Conservation (phyloP, 2,113 vertebrate species). For the Hydrolagus affinis region DNA sequence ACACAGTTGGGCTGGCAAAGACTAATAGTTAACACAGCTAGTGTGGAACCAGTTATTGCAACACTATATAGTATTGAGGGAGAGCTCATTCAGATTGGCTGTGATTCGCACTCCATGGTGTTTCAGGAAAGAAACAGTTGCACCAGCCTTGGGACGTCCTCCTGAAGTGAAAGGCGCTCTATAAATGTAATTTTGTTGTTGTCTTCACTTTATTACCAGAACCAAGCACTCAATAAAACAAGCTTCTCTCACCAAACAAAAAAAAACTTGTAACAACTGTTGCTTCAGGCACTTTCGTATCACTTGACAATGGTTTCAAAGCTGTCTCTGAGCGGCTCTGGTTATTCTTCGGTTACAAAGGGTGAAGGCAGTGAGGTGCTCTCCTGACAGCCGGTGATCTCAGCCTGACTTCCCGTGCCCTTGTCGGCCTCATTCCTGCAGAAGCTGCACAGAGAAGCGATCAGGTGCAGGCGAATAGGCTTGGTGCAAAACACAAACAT, state of each 20-base stretch:
- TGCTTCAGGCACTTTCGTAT: neutral
- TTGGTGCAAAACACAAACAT: constrained; percentile 79
- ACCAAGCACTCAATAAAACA: neutral
- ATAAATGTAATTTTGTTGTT: no score
- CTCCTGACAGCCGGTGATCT: neutral
- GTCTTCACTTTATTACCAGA: neutral
- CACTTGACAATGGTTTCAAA: neutral
- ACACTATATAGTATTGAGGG: no score
- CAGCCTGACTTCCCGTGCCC: neutral
- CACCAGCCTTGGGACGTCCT: no score
- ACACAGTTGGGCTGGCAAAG: no score
- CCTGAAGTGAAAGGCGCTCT: no score
- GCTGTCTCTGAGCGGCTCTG: no score
- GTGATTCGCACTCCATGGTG: no score
- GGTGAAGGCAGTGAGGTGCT: neutral
- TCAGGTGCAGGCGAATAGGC: constrained; percentile 60
- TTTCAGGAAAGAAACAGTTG: no score
- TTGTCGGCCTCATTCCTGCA: constrained; percentile 37
- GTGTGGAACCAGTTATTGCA: no score
- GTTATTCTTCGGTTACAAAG: neutral
- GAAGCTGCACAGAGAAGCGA: constrained; percentile 50
- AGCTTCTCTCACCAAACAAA: no score
- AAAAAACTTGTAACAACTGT: neutral
- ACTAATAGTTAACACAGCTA: no score
- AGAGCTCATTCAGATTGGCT: no score